Conservation (phyloP, 37 sponge, comb jelly and placozoan genomes). For the Cladorhizidae sp. region DNA sequence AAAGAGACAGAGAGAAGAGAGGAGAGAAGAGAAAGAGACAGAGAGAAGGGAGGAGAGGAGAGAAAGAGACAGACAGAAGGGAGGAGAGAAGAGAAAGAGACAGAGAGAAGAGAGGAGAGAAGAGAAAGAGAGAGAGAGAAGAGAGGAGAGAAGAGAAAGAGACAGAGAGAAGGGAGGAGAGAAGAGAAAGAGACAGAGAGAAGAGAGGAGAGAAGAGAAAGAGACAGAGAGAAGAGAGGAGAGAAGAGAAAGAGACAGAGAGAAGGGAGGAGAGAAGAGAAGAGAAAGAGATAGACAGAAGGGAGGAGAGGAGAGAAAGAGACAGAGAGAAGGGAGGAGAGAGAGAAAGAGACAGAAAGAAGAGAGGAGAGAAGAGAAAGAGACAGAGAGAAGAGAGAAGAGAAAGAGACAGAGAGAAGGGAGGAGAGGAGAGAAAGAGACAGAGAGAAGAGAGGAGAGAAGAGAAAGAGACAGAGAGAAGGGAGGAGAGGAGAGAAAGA, state of each 20-base stretch:
- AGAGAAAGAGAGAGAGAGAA: too few species aligned
- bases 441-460: neutral
- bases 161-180: too few species aligned
- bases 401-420: neutral
- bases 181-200: too few species aligned
- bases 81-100: too few species aligned
- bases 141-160: too few species aligned
- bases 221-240: neutral
- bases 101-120: too few species aligned
- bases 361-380: neutral
- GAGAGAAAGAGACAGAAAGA: neutral
- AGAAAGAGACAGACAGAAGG: too few species aligned
- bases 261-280: constrained; percentile 5
- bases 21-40: too few species aligned
- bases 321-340: neutral
- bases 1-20: too few species aligned
- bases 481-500: neutral
- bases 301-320: neutral
- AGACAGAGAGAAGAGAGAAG: neutral
- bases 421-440: neutral
- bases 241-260: constrained; percentile 17
- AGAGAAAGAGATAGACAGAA: neutral
- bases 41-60: too few species aligned
- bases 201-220: neutral
- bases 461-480: neutral